Base-by-base conservation (phyloP, 2,113 vertebrate genomes). In the Paradoxurus hermaphroditus region DNA sequence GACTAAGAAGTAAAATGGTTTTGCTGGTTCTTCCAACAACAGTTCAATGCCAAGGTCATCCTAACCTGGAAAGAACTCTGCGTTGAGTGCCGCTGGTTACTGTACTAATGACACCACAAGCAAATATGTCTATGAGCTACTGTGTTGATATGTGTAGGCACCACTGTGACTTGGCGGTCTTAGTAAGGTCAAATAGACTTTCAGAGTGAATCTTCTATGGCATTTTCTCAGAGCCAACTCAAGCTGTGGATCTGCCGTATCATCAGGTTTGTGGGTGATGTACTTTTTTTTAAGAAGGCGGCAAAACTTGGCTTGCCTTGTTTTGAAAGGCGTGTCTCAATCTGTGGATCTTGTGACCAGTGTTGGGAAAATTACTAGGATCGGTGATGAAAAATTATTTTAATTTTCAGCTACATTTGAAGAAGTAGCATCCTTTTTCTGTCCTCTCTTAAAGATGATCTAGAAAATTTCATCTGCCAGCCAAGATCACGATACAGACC, bases 231-330 rank as follows among this genome's bases (percentile, higher is more conserved):
- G 68, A 53, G 46, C 78, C 92, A 86, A 56, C 31, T 90, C 88
- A 75, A 59, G 70, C 89, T 94, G 95, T 6, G 70, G 46, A 7
- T 94, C 19, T 90, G 23, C 83, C 49, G 3, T 51, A 82, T 97
- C 86, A 96, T 89, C 86, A 83, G 86, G 89, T 21, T 97, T 70
- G 86, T 97, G 95, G 94, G 94, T 94, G 93, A 93, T 89, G 86
- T 81, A 90, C 68, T 78, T 96, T 91, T 68, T 96, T 86, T 72
- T 19, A 95, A 97, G 96, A 93, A 97, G 86, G 86, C 10, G 6
- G 90, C 62, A 96, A 97, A 94, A 73, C 72, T 91, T 95, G 91
- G 89, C 96, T 95, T 68, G 89, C 62, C 79, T 97, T 86, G 91
- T 90, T 95, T 96, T 18, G 49, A 73, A 94, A 98, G 12, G 41